phyloP scores from a whole-genome alignment of 1,140 invertebrate genomes.

The Dendrolimus kikuchii region DNA sequence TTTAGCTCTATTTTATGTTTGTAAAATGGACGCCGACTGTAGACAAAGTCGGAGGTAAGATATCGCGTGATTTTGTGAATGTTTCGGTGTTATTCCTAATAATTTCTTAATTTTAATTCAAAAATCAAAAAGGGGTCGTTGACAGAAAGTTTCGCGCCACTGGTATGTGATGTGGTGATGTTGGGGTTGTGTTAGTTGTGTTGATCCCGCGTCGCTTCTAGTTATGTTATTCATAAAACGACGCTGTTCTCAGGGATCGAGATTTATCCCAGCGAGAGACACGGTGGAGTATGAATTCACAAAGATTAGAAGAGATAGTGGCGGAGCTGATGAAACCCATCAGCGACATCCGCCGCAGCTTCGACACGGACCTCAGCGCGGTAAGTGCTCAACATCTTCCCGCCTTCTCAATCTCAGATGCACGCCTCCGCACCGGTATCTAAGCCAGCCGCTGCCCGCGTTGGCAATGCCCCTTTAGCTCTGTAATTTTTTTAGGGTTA shows the following conservation, averaged over 20 bases:
- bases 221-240: conserved; percentile 56
- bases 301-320: conserved; percentile 61
- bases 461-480: no score
- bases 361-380: conserved; percentile 61
- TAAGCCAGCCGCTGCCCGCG: no score
- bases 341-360: conserved; percentile 57
- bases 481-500: no score
- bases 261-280: conserved; percentile 42
- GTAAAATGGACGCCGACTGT: conserved; percentile 62
- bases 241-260: conserved; percentile 47
- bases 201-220: conserved; percentile 38
- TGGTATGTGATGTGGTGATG: conserved; percentile 17
- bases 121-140: conserved; percentile 45
- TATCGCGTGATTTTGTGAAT: conserved; percentile 1
- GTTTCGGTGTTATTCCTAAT: not conserved
- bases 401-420: not conserved
- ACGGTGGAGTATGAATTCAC: conserved; percentile 66
- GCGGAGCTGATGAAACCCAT: conserved; percentile 66
- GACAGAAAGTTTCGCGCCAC: conserved; percentile 66
- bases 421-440: not conserved
- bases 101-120: conserved; percentile 22
- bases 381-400: conserved; percentile 30
- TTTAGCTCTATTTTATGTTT: conserved; percentile 55
- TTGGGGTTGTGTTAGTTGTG: conserved; percentile 28
- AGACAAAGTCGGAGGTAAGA: conserved; percentile 41